These are phyloP conservation scores for Clarias batrachus DNA, from an alignment of 2,113 vertebrate genomes.

Conservation along the genomic window DNA sequence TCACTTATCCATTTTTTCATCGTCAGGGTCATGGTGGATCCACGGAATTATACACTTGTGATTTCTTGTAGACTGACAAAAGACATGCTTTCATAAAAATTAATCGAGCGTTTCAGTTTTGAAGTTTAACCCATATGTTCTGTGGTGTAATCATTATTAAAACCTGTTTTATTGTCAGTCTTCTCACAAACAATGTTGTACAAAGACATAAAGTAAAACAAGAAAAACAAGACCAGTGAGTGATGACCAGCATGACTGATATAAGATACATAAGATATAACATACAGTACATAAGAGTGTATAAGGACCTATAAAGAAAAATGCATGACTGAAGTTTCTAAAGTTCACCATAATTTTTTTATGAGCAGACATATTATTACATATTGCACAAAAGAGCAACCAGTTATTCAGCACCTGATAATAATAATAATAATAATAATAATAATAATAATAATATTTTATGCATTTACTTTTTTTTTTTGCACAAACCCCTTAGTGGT, in stretches of 20 bases:
- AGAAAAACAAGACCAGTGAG: background rate
- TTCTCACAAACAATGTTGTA: background rate
- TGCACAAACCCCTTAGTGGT: background rate
- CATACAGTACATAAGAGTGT: background rate
- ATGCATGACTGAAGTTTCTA: background rate
- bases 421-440: no score
- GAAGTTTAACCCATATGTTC: background rate
- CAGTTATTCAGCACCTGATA: background rate
- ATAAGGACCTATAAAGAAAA: background rate
- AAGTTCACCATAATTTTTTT: background rate
- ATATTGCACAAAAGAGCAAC: background rate
- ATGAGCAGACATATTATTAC: background rate
- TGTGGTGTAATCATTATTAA: background rate
- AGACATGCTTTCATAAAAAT: background rate
- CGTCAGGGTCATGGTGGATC: no score
- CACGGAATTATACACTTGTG: background rate
- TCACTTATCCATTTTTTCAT: no score
- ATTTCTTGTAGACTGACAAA: background rate
- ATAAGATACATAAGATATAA: no score
- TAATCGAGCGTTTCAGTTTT: background rate
- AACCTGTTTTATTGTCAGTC: background rate
- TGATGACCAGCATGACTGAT: background rate
- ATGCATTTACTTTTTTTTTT: background rate
- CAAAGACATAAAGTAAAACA: background rate
- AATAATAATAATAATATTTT: no score